These are phyloP conservation scores for Listrodromus nycthemerus DNA, from an alignment of 2,888 invertebrate species.

Conservation along the genomic window DNA sequence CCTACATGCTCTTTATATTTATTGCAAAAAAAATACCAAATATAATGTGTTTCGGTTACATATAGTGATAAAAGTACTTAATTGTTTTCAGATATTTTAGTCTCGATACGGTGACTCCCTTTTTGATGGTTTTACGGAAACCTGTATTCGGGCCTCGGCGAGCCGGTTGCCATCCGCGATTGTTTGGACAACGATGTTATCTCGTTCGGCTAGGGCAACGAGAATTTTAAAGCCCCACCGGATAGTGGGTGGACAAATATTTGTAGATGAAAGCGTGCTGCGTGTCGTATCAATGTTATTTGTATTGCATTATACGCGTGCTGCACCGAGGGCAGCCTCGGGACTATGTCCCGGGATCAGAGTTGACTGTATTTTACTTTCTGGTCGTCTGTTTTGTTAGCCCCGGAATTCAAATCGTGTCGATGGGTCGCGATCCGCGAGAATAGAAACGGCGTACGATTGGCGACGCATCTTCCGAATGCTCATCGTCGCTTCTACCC, in stretches of 20 bases:
- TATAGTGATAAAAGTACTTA: too few species aligned
- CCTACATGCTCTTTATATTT: too few species aligned
- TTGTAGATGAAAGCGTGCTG: conserved; percentile 58
- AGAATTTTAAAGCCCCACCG: conserved; percentile 18
- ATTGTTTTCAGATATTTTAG: not conserved
- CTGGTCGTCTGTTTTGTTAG: conserved; percentile 19
- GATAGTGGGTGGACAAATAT: conserved; percentile 49
- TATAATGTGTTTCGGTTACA: too few species aligned
- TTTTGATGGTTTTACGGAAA: not conserved
- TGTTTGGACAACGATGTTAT: conserved; percentile 33
- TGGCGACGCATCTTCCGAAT: not conserved
- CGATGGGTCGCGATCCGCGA: not conserved
- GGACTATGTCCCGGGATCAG: conserved; percentile 14
- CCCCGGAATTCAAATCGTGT: conserved; percentile 28
- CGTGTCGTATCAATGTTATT: conserved; percentile 53
- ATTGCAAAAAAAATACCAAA: too few species aligned
- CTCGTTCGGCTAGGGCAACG: conserved; percentile 37
- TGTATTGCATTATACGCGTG: conserved; percentile 55
- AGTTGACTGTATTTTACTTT: conserved; percentile 36
- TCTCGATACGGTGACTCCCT: not conserved
- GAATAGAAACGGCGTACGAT: not conserved
- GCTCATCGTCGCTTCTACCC: not conserved
- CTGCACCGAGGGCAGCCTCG: conserved; percentile 23
- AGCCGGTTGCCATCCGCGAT: conserved; percentile 23
- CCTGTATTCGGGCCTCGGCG: conserved; percentile 1